Evolutionary conservation across 2,888 invertebrate genomes (phyloP), one percentile per base, ranked within the genome.

Genomic region (Deilephila elpenor): DNA sequence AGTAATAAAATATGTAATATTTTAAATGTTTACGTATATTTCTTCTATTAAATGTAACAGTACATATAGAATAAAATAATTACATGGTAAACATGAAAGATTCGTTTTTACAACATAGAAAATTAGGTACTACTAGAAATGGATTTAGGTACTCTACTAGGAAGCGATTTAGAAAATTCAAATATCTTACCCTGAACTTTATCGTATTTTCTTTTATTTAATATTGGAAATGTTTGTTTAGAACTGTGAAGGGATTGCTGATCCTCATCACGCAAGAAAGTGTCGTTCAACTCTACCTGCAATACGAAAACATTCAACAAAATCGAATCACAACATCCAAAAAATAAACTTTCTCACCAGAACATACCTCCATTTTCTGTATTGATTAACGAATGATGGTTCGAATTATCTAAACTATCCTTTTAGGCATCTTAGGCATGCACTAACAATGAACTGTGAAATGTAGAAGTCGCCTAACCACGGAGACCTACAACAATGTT

Each of bases 301-400:
- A 85, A 83, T 72, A 71, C 25, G 32, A 53, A 32, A 64, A 64
- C 34, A n/a, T n/a, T 34, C 32, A 61, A 51, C 60, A 71, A 73
- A 74, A 51, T 11, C 3, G 6, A 17, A 5, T 44, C 11, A 70
- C 11, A 29, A 29, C 14, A 34, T 19, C 32, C 29, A 75, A 60
- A 75, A 60, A 11, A 61, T n/a, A 19, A 67, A 59, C 44, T 71
- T 32, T 61, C 56, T 44, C 70, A 73, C 7, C 5, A 44, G 25
- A 61, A 53, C 78, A 76, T 88, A 93, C 93, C 91, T 92, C 93
- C 93, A 92, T 93, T 87, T 86, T 82, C 76, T 78, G 81, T 78
- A 77, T 78, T 34, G 59, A 37, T 37, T 32, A 62, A 29, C 37
- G 29, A 51, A 77, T 75, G 80, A 78, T 80, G 81, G 78, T 80